Percentiles rank a stretch among this genome's conserved stretches.
Conservation (phyloP, 2,888 invertebrate species). For the Leptopilina syphax region DNA sequence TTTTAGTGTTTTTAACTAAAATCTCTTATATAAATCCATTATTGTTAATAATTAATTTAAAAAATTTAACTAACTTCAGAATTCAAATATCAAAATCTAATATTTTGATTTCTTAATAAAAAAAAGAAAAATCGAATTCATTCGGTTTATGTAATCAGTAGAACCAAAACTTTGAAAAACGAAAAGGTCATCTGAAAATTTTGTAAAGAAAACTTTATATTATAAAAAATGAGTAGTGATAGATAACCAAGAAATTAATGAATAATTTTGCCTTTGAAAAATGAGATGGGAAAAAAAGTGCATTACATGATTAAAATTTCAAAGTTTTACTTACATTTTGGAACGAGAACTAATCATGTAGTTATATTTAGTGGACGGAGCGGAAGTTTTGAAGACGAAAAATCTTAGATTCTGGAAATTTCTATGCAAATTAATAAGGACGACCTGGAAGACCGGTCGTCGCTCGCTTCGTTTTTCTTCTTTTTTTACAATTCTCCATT, state of each 20-base stretch:
- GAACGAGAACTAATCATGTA: slow-evolving; percentile 8
- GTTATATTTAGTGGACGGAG: background rate
- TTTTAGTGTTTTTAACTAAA: too few species aligned
- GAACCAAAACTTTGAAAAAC: too few species aligned
- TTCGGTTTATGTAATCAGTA: too few species aligned
- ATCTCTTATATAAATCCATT: too few species aligned
- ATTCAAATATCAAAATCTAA: too few species aligned
- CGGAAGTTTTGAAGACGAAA: slow-evolving; percentile 42
- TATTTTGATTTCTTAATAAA: too few species aligned
- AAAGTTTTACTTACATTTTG: slow-evolving; percentile 4
- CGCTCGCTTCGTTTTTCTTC: slow-evolving; percentile 6
- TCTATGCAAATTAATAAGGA: slow-evolving; percentile 53
- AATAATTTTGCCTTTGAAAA: background rate
- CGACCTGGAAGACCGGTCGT: slow-evolving; percentile 19
- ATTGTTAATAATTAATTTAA: too few species aligned
- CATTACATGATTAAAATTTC: slow-evolving; percentile 8
- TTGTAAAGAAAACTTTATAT: too few species aligned
- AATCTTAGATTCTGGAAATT: slow-evolving; percentile 45
- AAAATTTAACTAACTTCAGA: too few species aligned
- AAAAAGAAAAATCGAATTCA: too few species aligned
- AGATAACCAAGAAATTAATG: background rate
- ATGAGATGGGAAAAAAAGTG: background rate
- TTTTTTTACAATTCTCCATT: background rate
- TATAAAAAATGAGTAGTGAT: background rate
- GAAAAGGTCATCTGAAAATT: too few species aligned